Evolutionary conservation across 2,113 vertebrate genomes (phyloP).

Genomic region (Nycticryphes semicollaris): DNA sequence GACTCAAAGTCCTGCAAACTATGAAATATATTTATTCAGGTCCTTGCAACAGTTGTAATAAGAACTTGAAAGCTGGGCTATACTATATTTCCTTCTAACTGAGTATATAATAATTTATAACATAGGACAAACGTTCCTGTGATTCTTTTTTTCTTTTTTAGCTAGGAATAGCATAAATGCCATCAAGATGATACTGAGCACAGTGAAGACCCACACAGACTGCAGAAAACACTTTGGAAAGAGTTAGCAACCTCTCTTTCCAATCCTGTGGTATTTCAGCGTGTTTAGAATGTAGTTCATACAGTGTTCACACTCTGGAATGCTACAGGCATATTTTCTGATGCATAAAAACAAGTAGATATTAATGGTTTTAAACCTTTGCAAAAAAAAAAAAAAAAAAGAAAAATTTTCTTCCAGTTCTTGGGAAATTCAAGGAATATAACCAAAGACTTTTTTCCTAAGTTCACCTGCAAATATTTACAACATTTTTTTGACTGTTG

Average conservation of each 20-base stretch:
- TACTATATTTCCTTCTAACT: neutral
- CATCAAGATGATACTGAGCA: neutral
- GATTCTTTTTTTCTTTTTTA: neutral
- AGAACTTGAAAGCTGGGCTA: neutral
- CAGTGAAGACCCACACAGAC: neutral
- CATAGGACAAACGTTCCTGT: neutral
- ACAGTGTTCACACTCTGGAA: neutral
- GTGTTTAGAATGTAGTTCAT: neutral
- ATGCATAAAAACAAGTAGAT: constrained; percentile 16
- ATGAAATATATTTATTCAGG: neutral
- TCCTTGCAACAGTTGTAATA: neutral
- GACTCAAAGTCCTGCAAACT: neutral
- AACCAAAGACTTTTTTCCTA: neutral
- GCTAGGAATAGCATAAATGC: neutral
- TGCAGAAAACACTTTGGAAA: neutral
- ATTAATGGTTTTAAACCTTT: constrained; percentile 20
- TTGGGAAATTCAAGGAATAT: neutral
- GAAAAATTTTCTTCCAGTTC: neutral
- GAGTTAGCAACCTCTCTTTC: neutral
- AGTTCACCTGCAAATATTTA: neutral
- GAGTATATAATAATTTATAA: neutral
- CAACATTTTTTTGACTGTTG: neutral
- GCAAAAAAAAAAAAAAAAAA: constrained; percentile 43
- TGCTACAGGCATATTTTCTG: neutral
- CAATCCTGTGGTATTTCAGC: neutral